Evolutionary conservation across 2,113 vertebrate species (phyloP), one percentile per base, ranked within the genome.

Genomic region (Urocitellus parryii): DNA sequence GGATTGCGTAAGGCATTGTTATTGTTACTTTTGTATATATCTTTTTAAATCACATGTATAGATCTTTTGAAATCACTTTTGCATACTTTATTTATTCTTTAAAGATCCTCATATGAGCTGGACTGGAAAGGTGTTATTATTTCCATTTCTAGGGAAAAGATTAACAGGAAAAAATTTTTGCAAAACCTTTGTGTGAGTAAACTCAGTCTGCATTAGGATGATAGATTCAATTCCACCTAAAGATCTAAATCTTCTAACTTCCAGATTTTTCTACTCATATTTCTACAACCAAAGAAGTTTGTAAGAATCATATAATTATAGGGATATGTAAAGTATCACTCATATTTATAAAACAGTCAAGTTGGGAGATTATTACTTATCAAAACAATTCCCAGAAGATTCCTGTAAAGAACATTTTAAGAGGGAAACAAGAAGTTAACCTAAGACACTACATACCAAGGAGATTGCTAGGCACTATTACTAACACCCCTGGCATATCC

Each of bases 271-370:
- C 39, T 83, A 80, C 11, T 67, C 39, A 84, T 68, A 32, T 78
- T 91, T 78, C 24, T 95, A 53, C 34, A 84, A 37, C 39, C 58
- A 79, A 95, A 96, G n/a, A 81, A 32, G 81, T 89, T 25, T 76
- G 20, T 25, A 94, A 68, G 34, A 0, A 72, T 91, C 42, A 58
- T 92, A 34, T 5, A 86, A 51, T 42, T 73, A 61, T 67, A 77
- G 34, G 22, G n/a, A 34, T 37, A 88, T 74, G 4, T 37, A 8
- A 20, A 37, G 8, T 29, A 81, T 77, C 86, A 65, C 3, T 70
- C 73, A 91, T 56, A 70, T 63, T 42, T 88, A 74, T 17, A 76
- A 86, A 95, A 73, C 22, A 86, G 37, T 76, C 34, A 70, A 4
- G 42, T 80, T 73, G 17, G 2, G 6, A 2, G 2, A 24, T 86